Conservation (phyloP, 2,797 vertebrate genomes). For the Sarcoramphus papa region DNA sequence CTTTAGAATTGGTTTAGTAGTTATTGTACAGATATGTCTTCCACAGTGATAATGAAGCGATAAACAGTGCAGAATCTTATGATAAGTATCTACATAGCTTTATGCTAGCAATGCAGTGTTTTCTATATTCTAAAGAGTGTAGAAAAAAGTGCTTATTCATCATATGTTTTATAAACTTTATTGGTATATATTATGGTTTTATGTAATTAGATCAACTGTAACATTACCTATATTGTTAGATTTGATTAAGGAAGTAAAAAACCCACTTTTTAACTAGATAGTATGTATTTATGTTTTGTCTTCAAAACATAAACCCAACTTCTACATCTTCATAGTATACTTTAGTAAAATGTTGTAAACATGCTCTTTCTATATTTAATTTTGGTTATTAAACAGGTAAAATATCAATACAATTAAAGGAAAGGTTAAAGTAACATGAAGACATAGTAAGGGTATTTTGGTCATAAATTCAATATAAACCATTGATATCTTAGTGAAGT, state of each 20-base stretch:
- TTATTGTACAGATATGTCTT: not conserved
- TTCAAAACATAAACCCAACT: not conserved
- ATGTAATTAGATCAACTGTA: conserved; percentile 30
- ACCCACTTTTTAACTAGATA: not conserved
- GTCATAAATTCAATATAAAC: not conserved
- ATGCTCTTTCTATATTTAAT: not conserved
- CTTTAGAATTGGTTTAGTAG: conserved; percentile 6
- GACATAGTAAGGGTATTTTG: not conserved
- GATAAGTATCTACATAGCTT: not conserved
- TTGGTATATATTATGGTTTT: not conserved
- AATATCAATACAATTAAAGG: not conserved
- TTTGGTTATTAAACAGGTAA: not conserved
- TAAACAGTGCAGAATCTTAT: not conserved
- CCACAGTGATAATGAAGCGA: not conserved
- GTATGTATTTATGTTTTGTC: not conserved
- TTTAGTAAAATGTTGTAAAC: not conserved
- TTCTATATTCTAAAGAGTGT: not conserved
- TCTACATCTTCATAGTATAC: not conserved
- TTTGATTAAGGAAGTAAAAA: conserved; percentile 25
- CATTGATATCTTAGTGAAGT: not conserved
- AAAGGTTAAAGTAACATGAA: not conserved
- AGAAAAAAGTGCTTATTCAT: not conserved
- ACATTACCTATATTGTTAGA: conserved; percentile 5
- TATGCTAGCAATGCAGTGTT: not conserved
- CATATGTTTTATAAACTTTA: not conserved